phyloP scores from a whole-genome alignment of 2,797 vertebrate species.

The Poecilia picta region DNA sequence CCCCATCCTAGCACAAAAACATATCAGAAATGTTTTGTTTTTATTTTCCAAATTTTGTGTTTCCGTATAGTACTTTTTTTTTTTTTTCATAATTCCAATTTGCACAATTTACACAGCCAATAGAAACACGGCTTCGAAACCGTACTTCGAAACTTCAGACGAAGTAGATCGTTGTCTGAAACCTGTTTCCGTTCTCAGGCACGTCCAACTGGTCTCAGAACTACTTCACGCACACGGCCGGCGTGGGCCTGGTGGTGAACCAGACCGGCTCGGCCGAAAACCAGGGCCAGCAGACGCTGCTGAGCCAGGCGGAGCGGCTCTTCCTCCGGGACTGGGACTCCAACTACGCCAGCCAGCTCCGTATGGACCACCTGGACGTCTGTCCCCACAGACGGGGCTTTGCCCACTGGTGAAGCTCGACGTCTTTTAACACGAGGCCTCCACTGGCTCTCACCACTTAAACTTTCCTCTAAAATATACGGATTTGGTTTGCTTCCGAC shows the following conservation, averaged over 20 bases:
- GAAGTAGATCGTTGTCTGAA: no score
- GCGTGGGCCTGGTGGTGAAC: slow-evolving; percentile 83
- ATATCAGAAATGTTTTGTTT: no score
- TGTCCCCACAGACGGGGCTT: slow-evolving; percentile 33
- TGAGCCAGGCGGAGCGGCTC: slow-evolving; percentile 72
- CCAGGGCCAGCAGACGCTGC: slow-evolving; percentile 69
- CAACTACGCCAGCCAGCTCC: slow-evolving; percentile 48
- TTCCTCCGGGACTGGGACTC: slow-evolving; percentile 83
- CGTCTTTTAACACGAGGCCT: neutral
- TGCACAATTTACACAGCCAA: no score
- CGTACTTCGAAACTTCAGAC: no score
- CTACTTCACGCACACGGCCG: slow-evolving; percentile 82
- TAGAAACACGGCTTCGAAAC: no score
- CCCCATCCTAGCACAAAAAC: no score
- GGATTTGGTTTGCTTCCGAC: slow-evolving; percentile 42
- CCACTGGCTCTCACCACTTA: slow-evolving; percentile 29
- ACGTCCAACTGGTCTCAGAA: slow-evolving; percentile 87
- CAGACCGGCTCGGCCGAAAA: slow-evolving; percentile 70
- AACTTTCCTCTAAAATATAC: slow-evolving; percentile 27
- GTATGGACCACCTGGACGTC: slow-evolving; percentile 34
- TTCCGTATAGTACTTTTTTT: no score
- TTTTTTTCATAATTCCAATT: no score
- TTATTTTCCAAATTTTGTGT: no score
- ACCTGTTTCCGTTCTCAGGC: slow-evolving; percentile 64
- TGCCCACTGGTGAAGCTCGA: neutral